These are phyloP conservation scores for Linnaemya tessellans DNA, from an alignment of 2,888 invertebrate species.

Conservation along the genomic window DNA sequence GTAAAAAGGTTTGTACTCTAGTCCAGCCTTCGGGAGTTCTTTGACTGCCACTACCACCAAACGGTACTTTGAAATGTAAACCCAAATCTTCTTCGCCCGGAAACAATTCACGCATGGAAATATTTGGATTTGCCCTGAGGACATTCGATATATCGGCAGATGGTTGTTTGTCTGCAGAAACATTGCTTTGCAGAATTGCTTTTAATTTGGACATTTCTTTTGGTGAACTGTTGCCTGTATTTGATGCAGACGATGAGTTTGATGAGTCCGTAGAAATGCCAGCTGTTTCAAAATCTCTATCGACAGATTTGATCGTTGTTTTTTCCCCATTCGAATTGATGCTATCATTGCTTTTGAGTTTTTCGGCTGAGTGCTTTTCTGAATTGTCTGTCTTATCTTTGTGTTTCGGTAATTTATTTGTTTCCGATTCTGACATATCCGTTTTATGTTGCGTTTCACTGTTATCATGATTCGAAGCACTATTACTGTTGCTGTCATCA, in stretches of 20 bases:
- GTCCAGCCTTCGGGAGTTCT: conserved; percentile 94
- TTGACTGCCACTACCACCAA: conserved; percentile 84
- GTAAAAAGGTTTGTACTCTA: conserved; percentile 90
- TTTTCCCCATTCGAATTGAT: conserved; percentile 26
- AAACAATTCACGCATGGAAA: conserved; percentile 91
- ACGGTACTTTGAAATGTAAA: conserved; percentile 88
- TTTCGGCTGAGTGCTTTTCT: conserved; percentile 1
- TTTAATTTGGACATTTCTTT: conserved; percentile 82
- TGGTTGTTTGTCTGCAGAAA: conserved; percentile 51
- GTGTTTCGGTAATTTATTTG: conserved; percentile 27
- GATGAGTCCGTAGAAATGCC: conserved; percentile 64
- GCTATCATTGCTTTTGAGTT: background rate
- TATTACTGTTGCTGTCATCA: conserved; percentile 78
- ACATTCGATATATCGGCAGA: conserved; percentile 81
- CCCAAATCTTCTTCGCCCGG: conserved; percentile 93
- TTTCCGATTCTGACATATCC: conserved; percentile 9
- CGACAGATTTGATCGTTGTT: conserved; percentile 21
- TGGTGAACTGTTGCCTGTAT: conserved; percentile 59
- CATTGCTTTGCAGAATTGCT: conserved; percentile 79
- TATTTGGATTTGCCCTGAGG: conserved; percentile 87
- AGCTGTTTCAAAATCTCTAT: conserved; percentile 59
- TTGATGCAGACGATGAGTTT: conserved; percentile 57
- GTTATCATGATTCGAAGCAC: conserved; percentile 64
- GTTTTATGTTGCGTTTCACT: conserved; percentile 28
- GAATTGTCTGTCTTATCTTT: conserved; percentile 17